These are phyloP conservation scores for Benitochromis conjunctus DNA, from an alignment of 2,113 vertebrate species.

Conservation along the genomic window DNA sequence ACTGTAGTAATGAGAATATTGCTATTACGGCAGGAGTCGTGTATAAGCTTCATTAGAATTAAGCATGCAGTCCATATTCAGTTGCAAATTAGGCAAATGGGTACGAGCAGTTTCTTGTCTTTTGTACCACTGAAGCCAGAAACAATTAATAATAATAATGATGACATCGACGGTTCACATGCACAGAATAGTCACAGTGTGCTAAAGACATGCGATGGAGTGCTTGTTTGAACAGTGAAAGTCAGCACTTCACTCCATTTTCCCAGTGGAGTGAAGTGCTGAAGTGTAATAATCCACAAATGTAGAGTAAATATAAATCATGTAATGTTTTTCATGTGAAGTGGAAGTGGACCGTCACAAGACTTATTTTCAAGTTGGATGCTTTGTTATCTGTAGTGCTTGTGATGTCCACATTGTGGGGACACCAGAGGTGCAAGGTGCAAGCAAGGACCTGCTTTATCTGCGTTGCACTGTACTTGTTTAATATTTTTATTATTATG, in stretches of 20 bases:
- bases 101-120: not conserved
- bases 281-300: not conserved
- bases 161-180: not conserved
- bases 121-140: not conserved
- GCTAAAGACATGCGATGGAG: not conserved
- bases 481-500: not conserved
- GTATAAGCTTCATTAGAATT: slow-evolving; percentile 10
- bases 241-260: not conserved
- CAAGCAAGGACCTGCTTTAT: not conserved
- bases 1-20: slow-evolving; percentile 1
- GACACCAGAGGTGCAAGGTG: not conserved
- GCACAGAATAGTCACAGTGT: not conserved
- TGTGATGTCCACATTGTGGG: not conserved
- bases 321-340: not conserved
- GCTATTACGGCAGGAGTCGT: not conserved
- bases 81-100: not conserved
- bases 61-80: not conserved
- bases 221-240: not conserved
- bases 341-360: not conserved
- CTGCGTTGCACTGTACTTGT: not conserved
- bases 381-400: not conserved
- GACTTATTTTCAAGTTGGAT: not conserved
- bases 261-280: no score
- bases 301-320: not conserved
- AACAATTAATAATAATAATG: not conserved